Evolutionary conservation across 1,140 invertebrate genomes (phyloP).

Genomic region (Ephestia elutella): DNA sequence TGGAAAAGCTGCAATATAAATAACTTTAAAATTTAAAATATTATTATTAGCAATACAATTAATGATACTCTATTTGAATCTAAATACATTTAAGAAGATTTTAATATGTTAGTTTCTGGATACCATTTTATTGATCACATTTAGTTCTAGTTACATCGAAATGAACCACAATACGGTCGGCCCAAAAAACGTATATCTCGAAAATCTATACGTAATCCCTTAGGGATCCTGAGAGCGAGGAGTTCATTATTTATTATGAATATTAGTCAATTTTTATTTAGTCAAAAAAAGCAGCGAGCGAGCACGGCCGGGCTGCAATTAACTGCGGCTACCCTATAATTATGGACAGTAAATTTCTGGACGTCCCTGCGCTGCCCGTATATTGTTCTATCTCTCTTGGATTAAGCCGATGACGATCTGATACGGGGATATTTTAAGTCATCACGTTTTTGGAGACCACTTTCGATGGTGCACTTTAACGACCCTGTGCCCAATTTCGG

Average conservation of each 20-base stretch:
- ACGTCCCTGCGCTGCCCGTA: conserved; percentile 45
- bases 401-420: conserved; percentile 36
- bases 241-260: conserved; percentile 74
- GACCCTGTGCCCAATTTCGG: background rate
- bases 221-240: conserved; percentile 48
- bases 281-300: conserved; percentile 62
- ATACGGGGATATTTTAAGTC: conserved; percentile 4
- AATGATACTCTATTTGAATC: no score
- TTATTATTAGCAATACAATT: no score
- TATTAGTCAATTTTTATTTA: conserved; percentile 75
- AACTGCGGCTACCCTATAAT: conserved; percentile 72
- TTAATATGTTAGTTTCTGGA: no score
- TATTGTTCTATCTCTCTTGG: conserved; percentile 61
- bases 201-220: conserved; percentile 56
- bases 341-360: conserved; percentile 75
- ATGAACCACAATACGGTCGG: background rate
- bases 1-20: no score
- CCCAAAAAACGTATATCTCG: conserved; percentile 29
- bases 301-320: conserved; percentile 63
- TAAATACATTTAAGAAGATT: no score
- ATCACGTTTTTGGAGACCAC: conserved; percentile 3
- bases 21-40: no score
- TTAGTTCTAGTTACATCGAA: no score
- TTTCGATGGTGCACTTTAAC: background rate
- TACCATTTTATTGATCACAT: no score